Evolutionary conservation across 1,140 invertebrate species (phyloP), one percentile per base, ranked within the genome.

Genomic region (Campoletis sonorensis): DNA sequence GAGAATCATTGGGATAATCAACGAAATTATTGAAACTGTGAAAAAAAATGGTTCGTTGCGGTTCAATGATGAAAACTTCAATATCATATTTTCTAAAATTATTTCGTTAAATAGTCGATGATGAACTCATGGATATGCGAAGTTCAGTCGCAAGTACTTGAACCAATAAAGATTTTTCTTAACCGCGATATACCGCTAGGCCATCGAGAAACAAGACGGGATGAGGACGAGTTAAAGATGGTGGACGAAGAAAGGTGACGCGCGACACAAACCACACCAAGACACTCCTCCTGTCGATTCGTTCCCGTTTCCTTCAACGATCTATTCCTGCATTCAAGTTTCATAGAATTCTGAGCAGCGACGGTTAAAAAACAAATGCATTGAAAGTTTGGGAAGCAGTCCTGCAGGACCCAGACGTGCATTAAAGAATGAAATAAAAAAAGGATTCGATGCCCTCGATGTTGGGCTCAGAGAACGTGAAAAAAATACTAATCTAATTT

Each of bases 161-260:
- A 85, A 84, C 86, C 86, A 88, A 90, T 91, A 86, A 84, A 84
- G 87, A 58, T 58, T 90, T 87, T 87, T 87, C 86, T 87, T 88
- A 90, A 90, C 90, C 87, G 84, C 84, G 81, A 87, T 89, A 90
- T 90, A 91, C 89, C 90, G 90, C 90, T 91, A 91, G 85, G 86
- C 87, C 88, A 89, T 86, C 86, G 89, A 84, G 71, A 73, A 51
- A 40, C 51, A 4, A 18, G 76, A 64, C 61, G 76, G 45, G 33
- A 45, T 33, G 27, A 33, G 51, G 76, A 67, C 54, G 73, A 11
- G 73, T 23, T 37, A 58, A 23, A 58, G 54, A 23, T 58, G 54
- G 54, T n/a, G 54, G 21, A 58, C 18, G 54, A 18, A 13, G 54
- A 23, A n/a, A 21, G 54, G 54, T 21, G 54, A 58, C 54, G 54